Evolutionary conservation across 1,140 invertebrate species (phyloP), one percentile per base, ranked within the genome.

Genomic region (Harlomillsia oculata): DNA sequence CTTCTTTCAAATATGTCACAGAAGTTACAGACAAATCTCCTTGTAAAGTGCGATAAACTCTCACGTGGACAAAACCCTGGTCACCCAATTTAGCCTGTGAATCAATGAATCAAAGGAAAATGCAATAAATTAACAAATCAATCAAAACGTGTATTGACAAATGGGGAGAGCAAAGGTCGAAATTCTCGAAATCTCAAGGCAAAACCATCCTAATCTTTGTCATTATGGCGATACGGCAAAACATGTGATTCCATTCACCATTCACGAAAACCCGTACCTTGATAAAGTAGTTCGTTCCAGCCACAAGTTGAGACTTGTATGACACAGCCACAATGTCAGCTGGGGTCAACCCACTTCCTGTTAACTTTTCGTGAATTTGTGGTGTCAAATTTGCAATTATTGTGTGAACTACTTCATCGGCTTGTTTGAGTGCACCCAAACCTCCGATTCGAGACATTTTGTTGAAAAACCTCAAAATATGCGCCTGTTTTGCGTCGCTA

Each of bases 301-400:
- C 59, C 6, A 64, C 62, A 44, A 64, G 9, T 52, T 64, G 62
- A 1, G 51, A 58, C 36, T 64, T 64, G 53, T 59, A 59, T 20
- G n/a, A 20, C 28, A 18, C 29, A 16, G 21, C 6, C 0, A 14
- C 16, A 13, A 18, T 13, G 1, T 25, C 30, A 13, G 37, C 6
- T 1, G n/a, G 21, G 8, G 18, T 13, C 13, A 25, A 20, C 23
- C 34, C n/a, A 20, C 51, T 55, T 39, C 55, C 60, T 9, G 3
- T 11, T 45, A 59, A 34, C 46, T 59, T 54, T 3, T 1, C 8
- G 21, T 44, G 36, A 8, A 63, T 40, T n/a, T 59, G 40, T 18
- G 26, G 52, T 14, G 30, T n/a, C 5, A 63, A 8, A 18, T 40
- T 40, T 5, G 32, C 40, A 13, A 63, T n/a, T 9, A 63, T 28